Base-by-base conservation (phyloP, 1,140 invertebrate species). In the Heliconius congener region DNA sequence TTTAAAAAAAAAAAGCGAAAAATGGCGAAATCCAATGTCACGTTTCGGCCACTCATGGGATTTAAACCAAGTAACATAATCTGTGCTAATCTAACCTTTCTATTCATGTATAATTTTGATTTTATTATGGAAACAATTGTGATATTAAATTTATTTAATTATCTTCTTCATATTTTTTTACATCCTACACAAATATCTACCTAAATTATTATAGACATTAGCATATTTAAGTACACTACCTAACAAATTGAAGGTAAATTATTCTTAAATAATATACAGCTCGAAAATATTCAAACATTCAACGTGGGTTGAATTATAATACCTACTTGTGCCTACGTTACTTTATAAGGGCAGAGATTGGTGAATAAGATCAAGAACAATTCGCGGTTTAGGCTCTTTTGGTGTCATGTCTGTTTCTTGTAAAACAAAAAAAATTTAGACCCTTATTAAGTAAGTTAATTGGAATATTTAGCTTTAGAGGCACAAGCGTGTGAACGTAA, bases 341-440 rank as follows among this genome's bases (percentile, higher is more conserved):
- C 60, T 27, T 30, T 66, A 66, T 66, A 66, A 27, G 4, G 27
- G 60, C 60, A 66, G 23, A 27, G 60, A 3, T 30, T 30, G 60
- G 60, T 30, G 60, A 66, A 66, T 66, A 18, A 66, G 60, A 66
- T 66, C 60, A 66, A 66, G 60, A 66, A 66, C 60, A 66, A 30
- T 66, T 66, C 27, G 60, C 27, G 60, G 60, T 66, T 66, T 66
- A 4, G 27, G 27, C 60, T 66, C 27, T 66, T 66, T 66, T 66
- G 27, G 27, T 66, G 27, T 66, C 60, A 66, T 30, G 60, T 66
- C 27, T 66, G 60, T 60, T 60, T 60, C 60, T 23, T 57, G 19
- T 57, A 2, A 27, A 1, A 16, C 0, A n/a, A 37, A 23, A 66
- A 66, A 66, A 19, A 52, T 52, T 5, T 23, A 23, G 23, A 23